phyloP scores from a whole-genome alignment of 2,797 vertebrate genomes.

The Gallinago stenura region DNA sequence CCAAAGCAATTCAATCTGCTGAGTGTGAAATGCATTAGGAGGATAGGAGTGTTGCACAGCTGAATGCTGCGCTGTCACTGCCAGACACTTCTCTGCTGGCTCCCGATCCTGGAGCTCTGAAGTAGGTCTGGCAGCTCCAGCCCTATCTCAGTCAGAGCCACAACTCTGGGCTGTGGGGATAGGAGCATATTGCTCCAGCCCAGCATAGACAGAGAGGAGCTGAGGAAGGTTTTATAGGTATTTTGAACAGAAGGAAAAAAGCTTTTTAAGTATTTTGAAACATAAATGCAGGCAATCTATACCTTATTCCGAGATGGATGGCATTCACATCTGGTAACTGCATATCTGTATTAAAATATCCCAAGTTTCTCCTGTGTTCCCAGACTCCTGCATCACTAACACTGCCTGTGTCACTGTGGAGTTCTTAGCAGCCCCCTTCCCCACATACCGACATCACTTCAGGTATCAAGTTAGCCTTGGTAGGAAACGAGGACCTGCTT shows the following conservation, averaged over 20 bases:
- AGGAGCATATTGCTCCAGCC: background rate
- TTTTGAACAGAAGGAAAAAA: background rate
- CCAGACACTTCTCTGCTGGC: constrained; percentile 55
- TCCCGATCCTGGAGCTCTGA: background rate
- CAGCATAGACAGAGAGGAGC: background rate
- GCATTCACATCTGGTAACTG: background rate
- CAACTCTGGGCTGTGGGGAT: background rate
- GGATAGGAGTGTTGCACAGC: constrained; percentile 38
- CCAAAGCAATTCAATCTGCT: constrained; percentile 52
- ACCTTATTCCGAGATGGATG: background rate
- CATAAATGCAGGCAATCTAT: background rate
- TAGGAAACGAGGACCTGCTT: background rate
- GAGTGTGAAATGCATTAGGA: constrained; percentile 68
- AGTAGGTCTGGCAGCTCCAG: constrained; percentile 22
- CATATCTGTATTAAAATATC: background rate
- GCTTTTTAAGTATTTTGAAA: background rate
- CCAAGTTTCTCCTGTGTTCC: background rate
- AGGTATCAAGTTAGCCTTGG: background rate
- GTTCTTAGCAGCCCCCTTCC: background rate
- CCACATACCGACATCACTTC: background rate
- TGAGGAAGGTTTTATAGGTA: background rate
- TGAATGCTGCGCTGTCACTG: constrained; percentile 36
- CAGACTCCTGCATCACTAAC: background rate
- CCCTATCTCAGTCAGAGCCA: background rate
- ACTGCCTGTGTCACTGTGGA: background rate